Base-by-base conservation (phyloP, 2,797 vertebrate genomes). In the Oreortyx pictus region DNA sequence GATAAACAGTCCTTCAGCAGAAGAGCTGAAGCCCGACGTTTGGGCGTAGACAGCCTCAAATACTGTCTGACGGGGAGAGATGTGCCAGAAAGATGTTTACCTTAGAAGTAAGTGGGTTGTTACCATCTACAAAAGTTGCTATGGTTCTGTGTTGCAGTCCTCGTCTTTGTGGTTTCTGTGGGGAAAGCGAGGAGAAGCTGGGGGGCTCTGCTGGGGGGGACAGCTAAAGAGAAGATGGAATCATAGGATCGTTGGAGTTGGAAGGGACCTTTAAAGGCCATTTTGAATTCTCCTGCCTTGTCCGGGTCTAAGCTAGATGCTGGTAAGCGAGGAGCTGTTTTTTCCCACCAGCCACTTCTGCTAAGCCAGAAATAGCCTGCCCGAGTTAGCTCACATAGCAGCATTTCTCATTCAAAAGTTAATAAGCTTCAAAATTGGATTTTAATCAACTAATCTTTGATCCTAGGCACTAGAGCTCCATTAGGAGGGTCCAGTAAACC, bases 341-440 rank as follows among this genome's bases (percentile, higher is more conserved):
- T 88, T 92, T 74, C 71, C 59, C 62, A 84, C 82, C 87, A 86
- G 67, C 83, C 14, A 0, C 75, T 95, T 92, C 86, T 93, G 70
- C 89, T 39, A 64, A 91, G 89, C 81, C 89, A 94, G 94, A 96
- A 97, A 96, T 94, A 97, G 94, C 80, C 59, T 92, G 90, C 59
- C 11, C 3, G 2, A 94, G 86, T 92, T 89, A 89, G 91, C 92
- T 86, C 76, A 39, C 89, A 90, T 82, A 91, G 94, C n/a, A 11
- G 84, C 79, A 82, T 93, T 96, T 96, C 93, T 97, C 92, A 97
- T 97, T 96, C 93, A 94, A 92, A 95, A 97, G 94, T 95, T 97
- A 97, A 96, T 97, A 96, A 96, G 92, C 95, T 97, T 94, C 96
- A 93, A 97, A 97, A 97, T 96, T 97, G 94, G 96, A 95, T 96